Percentiles rank a stretch among this genome's conserved stretches.
phyloP scores from a whole-genome alignment of 2,888 invertebrate genomes.

The Drosophila parthenogenetica region DNA sequence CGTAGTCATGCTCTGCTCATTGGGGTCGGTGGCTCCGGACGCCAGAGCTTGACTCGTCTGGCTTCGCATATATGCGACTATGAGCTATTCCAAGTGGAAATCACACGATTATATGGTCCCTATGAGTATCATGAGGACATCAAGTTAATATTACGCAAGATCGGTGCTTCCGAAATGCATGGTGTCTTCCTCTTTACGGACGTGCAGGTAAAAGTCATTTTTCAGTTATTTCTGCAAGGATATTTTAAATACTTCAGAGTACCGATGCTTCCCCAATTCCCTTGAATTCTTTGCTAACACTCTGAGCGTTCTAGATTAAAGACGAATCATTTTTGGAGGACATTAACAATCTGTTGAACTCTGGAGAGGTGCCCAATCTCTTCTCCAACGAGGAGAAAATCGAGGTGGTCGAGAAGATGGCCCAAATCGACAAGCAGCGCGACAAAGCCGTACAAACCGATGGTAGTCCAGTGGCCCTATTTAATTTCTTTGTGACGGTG shows the following conservation, averaged over 20 bases:
- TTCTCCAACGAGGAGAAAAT: constrained; percentile 94
- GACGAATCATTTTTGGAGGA: constrained; percentile 97
- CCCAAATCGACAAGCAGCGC: constrained; percentile 93
- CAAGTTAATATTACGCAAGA: constrained; percentile 91
- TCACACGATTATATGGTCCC: constrained; percentile 93
- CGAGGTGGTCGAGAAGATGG: constrained; percentile 97
- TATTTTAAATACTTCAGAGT: neutral
- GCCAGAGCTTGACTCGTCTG: constrained; percentile 95
- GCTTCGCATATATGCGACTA: constrained; percentile 97
- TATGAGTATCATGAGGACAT: constrained; percentile 97
- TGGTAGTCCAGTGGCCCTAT: constrained; percentile 95
- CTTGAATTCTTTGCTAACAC: constrained; percentile 24
- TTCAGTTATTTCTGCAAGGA: neutral
- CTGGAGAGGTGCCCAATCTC: constrained; percentile 97
- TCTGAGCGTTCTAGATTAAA: constrained; percentile 88
- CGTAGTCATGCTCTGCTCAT: constrained; percentile 95
- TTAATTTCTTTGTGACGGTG: constrained; percentile 92
- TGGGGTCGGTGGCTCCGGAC: constrained; percentile 96
- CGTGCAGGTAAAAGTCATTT: constrained; percentile 88
- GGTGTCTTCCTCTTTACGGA: constrained; percentile 96
- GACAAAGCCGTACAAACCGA: constrained; percentile 96
- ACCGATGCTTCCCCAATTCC: neutral
- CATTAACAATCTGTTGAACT: constrained; percentile 95
- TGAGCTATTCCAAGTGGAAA: constrained; percentile 96
- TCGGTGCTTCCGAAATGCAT: constrained; percentile 93